These are phyloP conservation scores for Pediacus dermestoides DNA, from an alignment of 2,888 invertebrate species.

Conservation along the genomic window DNA sequence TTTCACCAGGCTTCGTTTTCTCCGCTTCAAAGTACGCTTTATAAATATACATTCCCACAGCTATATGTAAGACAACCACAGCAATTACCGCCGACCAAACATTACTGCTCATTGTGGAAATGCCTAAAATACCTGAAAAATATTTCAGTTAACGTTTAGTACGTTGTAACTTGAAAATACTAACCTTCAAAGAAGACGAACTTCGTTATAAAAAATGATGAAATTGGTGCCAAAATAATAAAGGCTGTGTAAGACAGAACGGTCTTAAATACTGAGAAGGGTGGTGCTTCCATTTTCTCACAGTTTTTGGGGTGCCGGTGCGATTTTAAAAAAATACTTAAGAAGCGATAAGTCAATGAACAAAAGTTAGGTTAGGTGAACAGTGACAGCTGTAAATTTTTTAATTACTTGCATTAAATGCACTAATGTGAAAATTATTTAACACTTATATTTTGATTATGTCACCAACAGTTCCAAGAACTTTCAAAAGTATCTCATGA, in stretches of 20 bases:
- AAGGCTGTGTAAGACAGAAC: constrained; percentile 73
- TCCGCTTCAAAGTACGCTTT: constrained; percentile 65
- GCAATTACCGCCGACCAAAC: constrained; percentile 77
- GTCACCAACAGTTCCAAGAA: too few species aligned
- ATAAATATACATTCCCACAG: constrained; percentile 74
- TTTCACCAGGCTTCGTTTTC: constrained; percentile 42
- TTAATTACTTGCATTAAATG: too few species aligned
- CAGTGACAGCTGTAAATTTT: too few species aligned
- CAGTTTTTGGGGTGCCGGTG: too few species aligned
- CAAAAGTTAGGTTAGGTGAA: too few species aligned
- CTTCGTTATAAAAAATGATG: constrained; percentile 71
- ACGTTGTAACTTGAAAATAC: background rate
- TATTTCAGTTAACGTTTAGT: constrained; percentile 6
- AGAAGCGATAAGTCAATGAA: too few species aligned
- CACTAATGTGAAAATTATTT: too few species aligned
- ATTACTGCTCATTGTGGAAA: constrained; percentile 60
- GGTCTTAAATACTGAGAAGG: constrained; percentile 69
- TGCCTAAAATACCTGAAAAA: constrained; percentile 52
- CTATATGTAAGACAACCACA: constrained; percentile 70
- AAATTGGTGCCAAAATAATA: constrained; percentile 72
- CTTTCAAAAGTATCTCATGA: too few species aligned
- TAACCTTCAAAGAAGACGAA: constrained; percentile 66
- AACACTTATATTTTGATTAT: too few species aligned
- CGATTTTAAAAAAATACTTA: too few species aligned
- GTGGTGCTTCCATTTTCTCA: constrained; percentile 56